These are phyloP conservation scores for Hedychridium roseum DNA, from an alignment of 2,888 invertebrate genomes.

Conservation along the genomic window DNA sequence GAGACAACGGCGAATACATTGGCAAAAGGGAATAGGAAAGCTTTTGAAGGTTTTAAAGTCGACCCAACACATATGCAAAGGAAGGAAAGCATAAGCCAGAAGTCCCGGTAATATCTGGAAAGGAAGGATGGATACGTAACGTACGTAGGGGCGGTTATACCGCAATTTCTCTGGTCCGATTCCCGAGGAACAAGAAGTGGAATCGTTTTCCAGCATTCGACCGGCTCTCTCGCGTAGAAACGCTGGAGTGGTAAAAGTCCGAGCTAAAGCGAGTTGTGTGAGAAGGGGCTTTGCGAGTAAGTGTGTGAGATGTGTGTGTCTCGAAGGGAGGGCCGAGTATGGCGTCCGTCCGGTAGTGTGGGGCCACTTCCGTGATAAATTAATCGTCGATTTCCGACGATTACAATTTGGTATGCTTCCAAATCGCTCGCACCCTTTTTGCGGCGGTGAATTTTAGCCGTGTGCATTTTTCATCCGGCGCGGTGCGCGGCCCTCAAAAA, in stretches of 20 bases:
- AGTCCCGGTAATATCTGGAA: too few species aligned
- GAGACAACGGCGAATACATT: too few species aligned
- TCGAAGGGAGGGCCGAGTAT: constrained; percentile 17
- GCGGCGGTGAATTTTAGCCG: constrained; percentile 59
- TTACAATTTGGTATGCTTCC: constrained; percentile 62
- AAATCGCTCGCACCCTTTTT: constrained; percentile 59
- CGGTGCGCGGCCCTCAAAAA: constrained; percentile 57
- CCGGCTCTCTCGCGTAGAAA: constrained; percentile 16
- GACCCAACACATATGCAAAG: too few species aligned
- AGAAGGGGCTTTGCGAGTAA: neutral
- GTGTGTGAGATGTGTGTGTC: constrained; percentile 4
- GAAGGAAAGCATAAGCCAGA: too few species aligned
- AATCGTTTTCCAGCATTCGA: constrained; percentile 22
- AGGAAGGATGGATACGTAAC: constrained; percentile 26
- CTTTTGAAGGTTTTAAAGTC: too few species aligned
- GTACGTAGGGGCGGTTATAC: constrained; percentile 20
- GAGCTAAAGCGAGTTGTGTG: neutral
- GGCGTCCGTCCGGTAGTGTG: constrained; percentile 10
- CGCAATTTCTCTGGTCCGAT: constrained; percentile 22
- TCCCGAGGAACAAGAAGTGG: constrained; percentile 23
- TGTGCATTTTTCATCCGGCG: constrained; percentile 60
- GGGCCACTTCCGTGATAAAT: constrained; percentile 54
- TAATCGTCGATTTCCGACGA: constrained; percentile 63
- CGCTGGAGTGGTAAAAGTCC: constrained; percentile 13
- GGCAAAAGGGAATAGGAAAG: too few species aligned